Evolutionary conservation across 1,140 invertebrate species (phyloP).

Genomic region (Rhopalosiphum maidis): DNA sequence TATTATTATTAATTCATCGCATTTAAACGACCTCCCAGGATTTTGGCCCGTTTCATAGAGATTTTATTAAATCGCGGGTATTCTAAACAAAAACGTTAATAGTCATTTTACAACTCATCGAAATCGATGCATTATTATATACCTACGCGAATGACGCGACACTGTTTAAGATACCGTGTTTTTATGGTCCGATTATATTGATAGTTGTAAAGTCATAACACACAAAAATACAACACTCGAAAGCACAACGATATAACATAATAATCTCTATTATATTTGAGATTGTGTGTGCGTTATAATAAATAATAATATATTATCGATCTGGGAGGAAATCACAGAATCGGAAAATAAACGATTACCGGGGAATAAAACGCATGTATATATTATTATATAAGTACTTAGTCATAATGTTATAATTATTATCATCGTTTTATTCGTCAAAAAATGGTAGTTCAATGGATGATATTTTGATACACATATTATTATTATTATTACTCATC

Average conservation of each 20-base stretch:
- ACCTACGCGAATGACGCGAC: neutral
- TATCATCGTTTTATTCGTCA: too few relatives aligned
- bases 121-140: neutral
- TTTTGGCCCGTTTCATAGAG: neutral
- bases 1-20: neutral
- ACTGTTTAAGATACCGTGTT: neutral
- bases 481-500: neutral
- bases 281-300: neutral
- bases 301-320: neutral
- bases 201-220: neutral
- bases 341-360: neutral
- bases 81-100: neutral
- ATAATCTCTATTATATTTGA: neutral
- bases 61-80: neutral
- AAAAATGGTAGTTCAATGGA: neutral
- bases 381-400: too few relatives aligned
- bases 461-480: neutral
- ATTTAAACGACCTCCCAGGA: neutral
- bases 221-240: neutral
- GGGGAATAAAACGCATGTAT: neutral
- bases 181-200: neutral
- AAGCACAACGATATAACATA: neutral
- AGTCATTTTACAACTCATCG: neutral
- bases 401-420: too few relatives aligned
- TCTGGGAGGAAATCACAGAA: neutral